Evolutionary conservation across 1,140 invertebrate genomes (phyloP), one percentile per base, ranked within the genome.

Genomic region (Cepaea nemoralis): DNA sequence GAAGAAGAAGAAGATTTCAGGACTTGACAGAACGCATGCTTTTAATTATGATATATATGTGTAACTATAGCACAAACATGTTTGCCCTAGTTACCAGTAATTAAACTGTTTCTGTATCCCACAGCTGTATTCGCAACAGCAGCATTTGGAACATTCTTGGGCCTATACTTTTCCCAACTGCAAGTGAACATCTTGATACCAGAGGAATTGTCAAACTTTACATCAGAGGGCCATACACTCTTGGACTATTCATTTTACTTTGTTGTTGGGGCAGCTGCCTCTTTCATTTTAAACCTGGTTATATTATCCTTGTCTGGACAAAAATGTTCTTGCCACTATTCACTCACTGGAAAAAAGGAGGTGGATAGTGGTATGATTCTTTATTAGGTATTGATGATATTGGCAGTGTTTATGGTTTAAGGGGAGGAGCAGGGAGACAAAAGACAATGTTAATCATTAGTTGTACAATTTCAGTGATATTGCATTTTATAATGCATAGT

Each of bases 171-270:
- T 88, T 92, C 94, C 1, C 94, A 94, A 88, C 92, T 96, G 67
- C 94, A 95, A 79, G 91, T 94, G 83, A 97, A 96, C 89, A 95
- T 96, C 10, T 92, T 97, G 91, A 94, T 94, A 14, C 93, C 94
- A 86, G 95, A 96, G 85, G 92, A 94, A 55, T 94, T 95, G 83
- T 93, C 93, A 14, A 80, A 82, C 81, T 97, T 96, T 95, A 94
- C 92, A 24, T 95, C 95, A 16, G 93, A 94, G 84, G 94, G 93
- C 76, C 93, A 93, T 80, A 94, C 95, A 1, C 93, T 93, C 82
- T 91, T 95, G 31, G 95, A 95, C 82, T 95, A 94, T 88, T 96
- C 95, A n/a, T 96, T 95, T 91, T 96, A 95, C 94, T 93, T 97
- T 82, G 94, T 96, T 10, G 94, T 96, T 1, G 94, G 94, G 31